Evolutionary conservation across 2,888 invertebrate genomes (phyloP), one percentile per base, ranked within the genome.

Genomic region (Nesidiocoris tenuis): DNA sequence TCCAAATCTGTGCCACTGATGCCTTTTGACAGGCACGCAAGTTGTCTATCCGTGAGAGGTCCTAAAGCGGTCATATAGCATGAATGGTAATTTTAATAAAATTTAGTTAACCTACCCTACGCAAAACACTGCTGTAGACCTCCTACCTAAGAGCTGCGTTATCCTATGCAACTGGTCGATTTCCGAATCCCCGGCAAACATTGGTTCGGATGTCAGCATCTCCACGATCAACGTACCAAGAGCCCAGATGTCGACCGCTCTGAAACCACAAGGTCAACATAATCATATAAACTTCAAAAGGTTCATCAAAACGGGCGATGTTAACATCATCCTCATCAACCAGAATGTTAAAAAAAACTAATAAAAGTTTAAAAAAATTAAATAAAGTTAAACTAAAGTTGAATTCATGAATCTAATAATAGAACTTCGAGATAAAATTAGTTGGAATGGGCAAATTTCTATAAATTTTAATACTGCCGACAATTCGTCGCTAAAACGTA

Each of bases 321-420:
- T 99, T 79, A 98, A 98, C 83, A 99, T 99, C 79, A 96, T 99
- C 82, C 89, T 99, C 74, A 99, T 99, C 82, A 98, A 98, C 85
- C 99, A 99, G 85, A 96, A 95, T 83, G 89, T 90, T 83, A 85
- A n/a, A n/a, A n/a, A n/a, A n/a, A n/a, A n/a, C n/a, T n/a, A n/a
- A n/a, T n/a, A n/a, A n/a, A n/a, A n/a, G n/a, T n/a, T n/a, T n/a
- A n/a, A n/a, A n/a, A n/a, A n/a, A n/a, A n/a, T n/a, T n/a, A n/a
- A n/a, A n/a, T n/a, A n/a, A n/a, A n/a, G n/a, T n/a, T n/a, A n/a
- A n/a, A n/a, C n/a, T n/a, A n/a, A n/a, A n/a, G n/a, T n/a, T n/a
- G n/a, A n/a, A n/a, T n/a, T n/a, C n/a, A n/a, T n/a, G n/a, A n/a
- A n/a, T n/a, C n/a, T n/a, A n/a, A n/a, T n/a, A n/a, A n/a, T n/a